Conservation (phyloP, 2,113 vertebrate species). For the Gambusia affinis region DNA sequence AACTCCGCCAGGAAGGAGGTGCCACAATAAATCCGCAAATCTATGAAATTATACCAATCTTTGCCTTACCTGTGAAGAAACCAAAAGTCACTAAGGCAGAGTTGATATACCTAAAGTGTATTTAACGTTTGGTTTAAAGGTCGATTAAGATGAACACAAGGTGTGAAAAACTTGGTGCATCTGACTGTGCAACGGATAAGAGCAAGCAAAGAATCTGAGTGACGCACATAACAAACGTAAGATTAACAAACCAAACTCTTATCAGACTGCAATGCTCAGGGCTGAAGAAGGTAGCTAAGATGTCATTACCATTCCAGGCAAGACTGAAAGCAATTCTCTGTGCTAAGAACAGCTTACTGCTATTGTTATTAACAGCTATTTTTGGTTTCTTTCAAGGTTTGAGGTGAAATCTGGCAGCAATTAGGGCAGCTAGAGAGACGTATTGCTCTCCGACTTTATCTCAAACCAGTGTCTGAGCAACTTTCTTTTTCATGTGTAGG, state of each 20-base stretch:
- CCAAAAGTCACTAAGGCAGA: constrained; percentile 61
- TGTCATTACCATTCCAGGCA: constrained; percentile 10
- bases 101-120: constrained; percentile 45
- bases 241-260: constrained; percentile 31
- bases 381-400: background rate
- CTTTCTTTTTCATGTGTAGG: background rate
- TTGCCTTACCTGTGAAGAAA: constrained; percentile 77
- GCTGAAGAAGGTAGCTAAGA: constrained; percentile 18
- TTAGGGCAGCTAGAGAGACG: background rate
- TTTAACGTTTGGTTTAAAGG: constrained; percentile 46
- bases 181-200: constrained; percentile 13
- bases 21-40: constrained; percentile 52
- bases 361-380: constrained; percentile 6
- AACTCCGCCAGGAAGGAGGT: constrained; percentile 58
- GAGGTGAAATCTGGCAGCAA: background rate
- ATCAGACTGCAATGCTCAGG: constrained; percentile 20
- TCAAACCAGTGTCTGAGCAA: background rate
- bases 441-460: background rate
- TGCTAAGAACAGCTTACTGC: background rate
- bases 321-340: background rate
- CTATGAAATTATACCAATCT: constrained; percentile 64
- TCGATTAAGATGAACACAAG: constrained; percentile 61
- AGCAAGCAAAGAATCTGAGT: constrained; percentile 30
- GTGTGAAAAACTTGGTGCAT: constrained; percentile 42
- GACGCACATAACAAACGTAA: constrained; percentile 31